phyloP scores from a whole-genome alignment of 2,113 vertebrate genomes.

The Athene cunicularia region DNA sequence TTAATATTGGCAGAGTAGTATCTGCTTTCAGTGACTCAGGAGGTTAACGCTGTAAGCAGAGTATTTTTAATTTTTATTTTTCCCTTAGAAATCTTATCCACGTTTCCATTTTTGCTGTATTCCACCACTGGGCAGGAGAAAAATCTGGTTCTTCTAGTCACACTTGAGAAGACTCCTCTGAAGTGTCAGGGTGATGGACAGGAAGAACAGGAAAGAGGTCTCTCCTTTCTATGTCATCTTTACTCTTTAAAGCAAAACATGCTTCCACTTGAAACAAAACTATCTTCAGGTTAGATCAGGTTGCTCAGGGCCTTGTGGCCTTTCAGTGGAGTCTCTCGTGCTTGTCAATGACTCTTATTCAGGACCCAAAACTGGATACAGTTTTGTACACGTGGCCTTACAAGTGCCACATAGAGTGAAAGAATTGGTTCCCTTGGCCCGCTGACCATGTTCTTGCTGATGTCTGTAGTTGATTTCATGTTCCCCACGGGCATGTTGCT shows the following conservation, averaged over 20 bases:
- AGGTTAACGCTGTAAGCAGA: background rate
- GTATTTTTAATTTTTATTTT: background rate
- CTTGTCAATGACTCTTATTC: background rate
- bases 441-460: background rate
- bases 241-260: background rate
- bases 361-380: background rate
- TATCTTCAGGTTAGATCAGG: background rate
- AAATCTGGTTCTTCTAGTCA: background rate
- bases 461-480: background rate
- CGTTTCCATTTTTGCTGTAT: background rate
- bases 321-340: background rate
- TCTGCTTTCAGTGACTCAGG: background rate
- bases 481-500: background rate
- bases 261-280: background rate
- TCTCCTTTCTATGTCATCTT: background rate
- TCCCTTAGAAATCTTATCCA: background rate
- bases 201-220: background rate
- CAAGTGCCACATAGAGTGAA: background rate
- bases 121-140: background rate
- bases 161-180: background rate
- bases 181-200: background rate
- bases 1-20: background rate
- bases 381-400: background rate
- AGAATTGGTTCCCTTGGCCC: background rate
- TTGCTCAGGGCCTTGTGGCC: background rate